Evolutionary conservation across 1,140 invertebrate genomes (phyloP), one percentile per base, ranked within the genome.

Genomic region (Neelides sp.): DNA sequence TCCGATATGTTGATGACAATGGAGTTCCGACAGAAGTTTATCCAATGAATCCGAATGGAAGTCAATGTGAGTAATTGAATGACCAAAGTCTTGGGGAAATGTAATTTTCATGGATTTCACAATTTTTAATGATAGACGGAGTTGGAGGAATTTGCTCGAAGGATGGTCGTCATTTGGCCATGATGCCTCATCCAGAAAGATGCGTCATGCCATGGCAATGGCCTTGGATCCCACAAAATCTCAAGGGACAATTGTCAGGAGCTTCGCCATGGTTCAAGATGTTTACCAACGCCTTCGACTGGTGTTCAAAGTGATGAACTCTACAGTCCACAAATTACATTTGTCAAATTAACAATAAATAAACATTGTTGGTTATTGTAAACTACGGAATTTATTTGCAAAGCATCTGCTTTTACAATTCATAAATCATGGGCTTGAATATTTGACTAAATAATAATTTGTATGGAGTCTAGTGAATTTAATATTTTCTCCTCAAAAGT

Each of bases 101-200:
- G 20, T 15, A 39, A 39, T 15, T n/a, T 39, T 5, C 36, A 39
- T 20, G 5, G 10, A 43, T 23, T 7, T 30, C 15, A 17, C 28
- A 52, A 20, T 41, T 52, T 55, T 53, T 54, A 63, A 63, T 64
- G 65, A 48, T 70, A 73, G 78, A 73, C 46, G 86, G 86, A 19
- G 76, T 95, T 46, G 92, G 92, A 36, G 91, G 82, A 15, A 67
- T 98, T 40, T 89, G 85, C 62, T 96, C 91, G 0, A 50, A 62
- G 4, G 80, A 96, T 71, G 94, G 93, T 1, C 77, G 92, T 22
- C 92, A 97, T 71, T 72, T 97, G 50, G 93, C 91, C 0, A 80
- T 98, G 74, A 98, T 98, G 94, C 94, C 94, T 12, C 94, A 98
- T 74, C 93, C 94, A 0, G 94, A 98, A 70, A 75, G 94, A 37